A percentile compares a stretch with the other conserved stretches of the same genome.
phyloP scores from a whole-genome alignment of 1,140 invertebrate genomes.

The Zelostemma sp. region DNA sequence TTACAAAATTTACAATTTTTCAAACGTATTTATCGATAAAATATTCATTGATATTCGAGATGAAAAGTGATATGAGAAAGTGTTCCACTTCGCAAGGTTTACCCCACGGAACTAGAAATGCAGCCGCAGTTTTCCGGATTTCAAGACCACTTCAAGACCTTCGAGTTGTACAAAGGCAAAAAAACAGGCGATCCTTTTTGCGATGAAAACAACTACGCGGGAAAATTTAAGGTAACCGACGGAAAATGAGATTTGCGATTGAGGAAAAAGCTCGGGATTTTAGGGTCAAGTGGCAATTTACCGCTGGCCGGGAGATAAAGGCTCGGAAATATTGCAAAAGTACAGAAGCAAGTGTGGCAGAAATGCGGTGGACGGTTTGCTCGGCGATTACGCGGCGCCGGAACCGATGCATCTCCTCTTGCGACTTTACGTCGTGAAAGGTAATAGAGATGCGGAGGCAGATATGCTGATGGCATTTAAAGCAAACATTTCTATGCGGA shows the following conservation, averaged over 20 bases:
- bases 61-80: too few species aligned
- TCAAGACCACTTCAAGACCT: constrained; percentile 81
- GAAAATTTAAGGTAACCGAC: constrained; percentile 74
- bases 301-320: constrained; percentile 57
- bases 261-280: background rate
- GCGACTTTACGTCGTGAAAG: constrained; percentile 84
- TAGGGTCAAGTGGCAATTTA: constrained; percentile 72
- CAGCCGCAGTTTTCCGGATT: constrained; percentile 83
- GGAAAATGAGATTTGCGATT: too few species aligned
- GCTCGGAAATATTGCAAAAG: constrained; percentile 39
- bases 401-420: constrained; percentile 79
- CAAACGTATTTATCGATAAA: too few species aligned
- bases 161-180: constrained; percentile 82
- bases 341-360: constrained; percentile 60
- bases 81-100: too few species aligned
- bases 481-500: constrained; percentile 5
- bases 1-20: too few species aligned
- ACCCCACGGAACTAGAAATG: constrained; percentile 80
- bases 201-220: constrained; percentile 77
- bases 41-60: too few species aligned
- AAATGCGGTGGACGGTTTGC: constrained; percentile 69
- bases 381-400: constrained; percentile 77
- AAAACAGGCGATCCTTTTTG: constrained; percentile 74
- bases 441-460: constrained; percentile 48
- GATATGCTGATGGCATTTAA: constrained; percentile 1